These are phyloP conservation scores for Ctenopoma kingsleyae DNA, from an alignment of 2,797 vertebrate genomes.

Conservation along the genomic window DNA sequence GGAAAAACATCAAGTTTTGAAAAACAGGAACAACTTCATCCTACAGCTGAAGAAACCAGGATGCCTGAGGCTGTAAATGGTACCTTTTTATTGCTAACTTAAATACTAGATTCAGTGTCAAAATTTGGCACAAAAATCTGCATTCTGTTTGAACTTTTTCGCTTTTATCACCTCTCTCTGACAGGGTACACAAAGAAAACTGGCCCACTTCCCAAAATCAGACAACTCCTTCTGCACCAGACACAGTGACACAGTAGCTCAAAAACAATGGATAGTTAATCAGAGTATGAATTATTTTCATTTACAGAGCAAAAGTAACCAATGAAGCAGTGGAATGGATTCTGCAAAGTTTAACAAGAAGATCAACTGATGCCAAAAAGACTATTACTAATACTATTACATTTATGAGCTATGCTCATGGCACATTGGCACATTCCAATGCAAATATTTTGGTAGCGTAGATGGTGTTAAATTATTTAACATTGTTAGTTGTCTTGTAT, in stretches of 20 bases:
- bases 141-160: not conserved
- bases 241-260: not conserved
- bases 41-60: not conserved
- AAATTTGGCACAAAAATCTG: not conserved
- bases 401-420: too few relatives aligned
- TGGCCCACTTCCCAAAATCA: not conserved
- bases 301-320: not conserved
- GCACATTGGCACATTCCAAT: too few relatives aligned
- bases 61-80: conserved; percentile 6
- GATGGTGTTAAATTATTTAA: too few relatives aligned
- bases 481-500: too few relatives aligned
- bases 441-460: too few relatives aligned
- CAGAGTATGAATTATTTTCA: not conserved
- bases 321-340: not conserved
- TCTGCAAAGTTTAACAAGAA: not conserved
- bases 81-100: not conserved
- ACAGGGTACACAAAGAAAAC: not conserved
- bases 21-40: not conserved
- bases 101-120: not conserved
- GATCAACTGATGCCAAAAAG: not conserved
- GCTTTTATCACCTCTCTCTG: not conserved
- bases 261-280: not conserved
- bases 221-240: not conserved
- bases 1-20: conserved; percentile 3
- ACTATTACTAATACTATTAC: not conserved